Conservation (phyloP, 1,140 invertebrate species). For the Ceratina japonica region DNA sequence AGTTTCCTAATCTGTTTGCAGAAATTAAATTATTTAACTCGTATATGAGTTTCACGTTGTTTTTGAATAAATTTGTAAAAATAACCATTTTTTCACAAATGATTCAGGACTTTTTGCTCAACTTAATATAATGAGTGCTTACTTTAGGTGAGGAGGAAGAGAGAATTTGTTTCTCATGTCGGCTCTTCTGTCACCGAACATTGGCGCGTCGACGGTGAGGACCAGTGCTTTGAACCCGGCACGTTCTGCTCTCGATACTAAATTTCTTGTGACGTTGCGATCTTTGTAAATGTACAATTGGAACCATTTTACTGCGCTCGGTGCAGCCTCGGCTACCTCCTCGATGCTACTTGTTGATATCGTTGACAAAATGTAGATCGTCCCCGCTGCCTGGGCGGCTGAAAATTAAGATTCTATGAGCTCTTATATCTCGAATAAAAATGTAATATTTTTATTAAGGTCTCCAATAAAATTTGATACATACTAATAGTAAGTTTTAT, state of each 20-base stretch:
- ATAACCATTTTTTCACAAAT: too few relatives aligned
- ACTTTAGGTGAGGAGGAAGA: constrained; percentile 89
- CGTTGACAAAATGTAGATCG: constrained; percentile 92
- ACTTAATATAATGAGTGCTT: constrained; percentile 47
- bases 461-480: too few relatives aligned
- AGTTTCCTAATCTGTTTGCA: constrained; percentile 84
- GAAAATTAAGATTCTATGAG: constrained; percentile 46
- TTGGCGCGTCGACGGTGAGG: constrained; percentile 93
- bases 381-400: constrained; percentile 87
- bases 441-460: too few relatives aligned
- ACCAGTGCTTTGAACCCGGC: constrained; percentile 94
- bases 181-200: constrained; percentile 89
- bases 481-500: too few relatives aligned
- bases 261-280: constrained; percentile 85
- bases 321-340: constrained; percentile 89
- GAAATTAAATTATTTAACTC: too few relatives aligned
- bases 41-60: too few relatives aligned
- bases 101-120: too few relatives aligned
- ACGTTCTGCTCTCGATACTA: constrained; percentile 90
- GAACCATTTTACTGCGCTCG: constrained; percentile 90
- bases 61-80: too few relatives aligned
- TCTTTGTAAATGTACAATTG: constrained; percentile 95
- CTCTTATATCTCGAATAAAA: neutral
- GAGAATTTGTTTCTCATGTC: constrained; percentile 92
- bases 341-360: constrained; percentile 93